Conservation (phyloP, 2,888 invertebrate species). For the Clepsis dumicolana region DNA sequence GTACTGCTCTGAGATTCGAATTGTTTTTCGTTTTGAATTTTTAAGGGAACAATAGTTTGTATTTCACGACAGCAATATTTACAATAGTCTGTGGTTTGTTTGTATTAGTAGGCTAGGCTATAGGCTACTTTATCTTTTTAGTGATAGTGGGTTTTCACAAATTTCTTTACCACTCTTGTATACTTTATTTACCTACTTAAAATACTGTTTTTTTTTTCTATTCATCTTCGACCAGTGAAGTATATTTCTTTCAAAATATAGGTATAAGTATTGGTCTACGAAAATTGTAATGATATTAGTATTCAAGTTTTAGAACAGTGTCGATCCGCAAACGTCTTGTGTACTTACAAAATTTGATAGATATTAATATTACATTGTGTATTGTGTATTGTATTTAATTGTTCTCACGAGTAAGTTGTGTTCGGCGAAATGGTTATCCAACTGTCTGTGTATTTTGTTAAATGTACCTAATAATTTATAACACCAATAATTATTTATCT, state of each 20-base stretch:
- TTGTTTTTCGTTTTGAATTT: background rate
- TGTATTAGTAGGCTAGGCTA: no score
- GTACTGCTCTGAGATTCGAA: slow-evolving; percentile 21
- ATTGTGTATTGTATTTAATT: slow-evolving; percentile 21
- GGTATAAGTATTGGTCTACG: background rate
- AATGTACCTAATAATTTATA: slow-evolving; percentile 70
- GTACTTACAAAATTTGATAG: slow-evolving; percentile 38
- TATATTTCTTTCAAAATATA: background rate
- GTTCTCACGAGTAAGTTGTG: slow-evolving; percentile 30
- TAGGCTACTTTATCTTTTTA: no score
- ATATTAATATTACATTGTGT: slow-evolving; percentile 29
- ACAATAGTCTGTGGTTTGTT: no score
- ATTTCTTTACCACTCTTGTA: no score
- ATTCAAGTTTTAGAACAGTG: slow-evolving; percentile 2
- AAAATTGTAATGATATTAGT: background rate
- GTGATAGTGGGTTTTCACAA: no score
- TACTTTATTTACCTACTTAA: no score
- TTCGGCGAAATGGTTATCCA: slow-evolving; percentile 60
- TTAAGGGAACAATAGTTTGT: no score
- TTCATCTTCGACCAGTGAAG: no score
- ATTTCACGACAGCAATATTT: no score
- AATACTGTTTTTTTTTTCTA: no score
- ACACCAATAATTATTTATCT: slow-evolving; percentile 83
- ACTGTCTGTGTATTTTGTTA: slow-evolving; percentile 68
- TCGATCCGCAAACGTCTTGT: slow-evolving; percentile 16